Conservation (phyloP, 2,113 vertebrate species). For the Mus spicilegus region DNA sequence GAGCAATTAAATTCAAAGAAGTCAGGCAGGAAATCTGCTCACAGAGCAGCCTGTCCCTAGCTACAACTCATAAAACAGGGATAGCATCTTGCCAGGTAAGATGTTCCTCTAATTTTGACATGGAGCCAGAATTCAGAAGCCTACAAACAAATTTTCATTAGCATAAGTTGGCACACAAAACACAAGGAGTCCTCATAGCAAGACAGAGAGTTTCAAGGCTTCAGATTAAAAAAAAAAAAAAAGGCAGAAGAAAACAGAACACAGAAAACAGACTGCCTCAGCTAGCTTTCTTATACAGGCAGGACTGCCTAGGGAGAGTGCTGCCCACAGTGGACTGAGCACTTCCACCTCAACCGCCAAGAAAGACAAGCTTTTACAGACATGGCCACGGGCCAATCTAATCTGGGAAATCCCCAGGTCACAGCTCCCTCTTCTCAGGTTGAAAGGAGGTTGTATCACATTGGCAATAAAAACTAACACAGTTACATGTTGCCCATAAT, state of each 20-base stretch:
- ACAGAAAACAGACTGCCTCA: not conserved
- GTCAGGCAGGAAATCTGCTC: not conserved
- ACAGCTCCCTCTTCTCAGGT: not conserved
- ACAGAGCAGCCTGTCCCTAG: not conserved
- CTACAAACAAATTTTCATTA: constrained; percentile 15
- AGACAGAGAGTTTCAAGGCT: not conserved
- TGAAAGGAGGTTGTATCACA: not conserved
- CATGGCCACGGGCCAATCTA: not conserved
- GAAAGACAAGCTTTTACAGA: not conserved
- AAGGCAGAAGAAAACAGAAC: not conserved
- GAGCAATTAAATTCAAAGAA: not conserved
- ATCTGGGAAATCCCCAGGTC: not conserved
- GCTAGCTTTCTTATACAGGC: not conserved
- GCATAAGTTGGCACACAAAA: not conserved
- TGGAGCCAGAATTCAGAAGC: not conserved
- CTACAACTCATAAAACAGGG: not conserved
- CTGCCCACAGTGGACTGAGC: not conserved
- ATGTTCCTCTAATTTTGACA: not conserved
- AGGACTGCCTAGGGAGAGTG: not conserved
- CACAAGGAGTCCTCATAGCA: not conserved
- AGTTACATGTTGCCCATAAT: not conserved
- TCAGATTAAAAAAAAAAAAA: not conserved
- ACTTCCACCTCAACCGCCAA: not conserved
- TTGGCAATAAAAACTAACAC: not conserved
- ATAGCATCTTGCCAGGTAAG: not conserved